Base-by-base conservation (phyloP, 2,888 invertebrate genomes). In the Carcina quercana region DNA sequence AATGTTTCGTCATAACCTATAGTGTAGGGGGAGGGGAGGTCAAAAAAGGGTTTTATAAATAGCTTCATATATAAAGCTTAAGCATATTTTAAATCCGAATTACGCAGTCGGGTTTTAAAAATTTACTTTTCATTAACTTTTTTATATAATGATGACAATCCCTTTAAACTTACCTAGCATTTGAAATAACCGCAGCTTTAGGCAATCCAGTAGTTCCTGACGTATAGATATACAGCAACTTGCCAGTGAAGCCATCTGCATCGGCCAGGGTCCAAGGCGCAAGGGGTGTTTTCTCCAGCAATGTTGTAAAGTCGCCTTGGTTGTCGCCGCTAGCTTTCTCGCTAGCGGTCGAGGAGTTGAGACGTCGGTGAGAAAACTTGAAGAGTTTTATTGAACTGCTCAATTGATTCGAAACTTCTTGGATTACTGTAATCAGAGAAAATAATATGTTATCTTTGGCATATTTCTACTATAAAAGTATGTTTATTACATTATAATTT, bases 171-270 rank as follows among this genome's bases (percentile, higher is more conserved):
- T 63, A 96, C 95, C 97, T 91, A 26, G 95, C 92, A 71, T 96
- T 95, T 10, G 94, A 95, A 50, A 99, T 97, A 29, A 98, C 94
- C 12, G 98, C 98, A 20, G 98, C 98, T 71, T 98, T 99, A 0
- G 98, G 98, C 38, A 98, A 74, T 5, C 99, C 99, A 1, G 99
- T 99, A 1, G 99, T 99, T 7, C 99, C 99, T 21, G 97, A 98
- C 0, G 99, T 99, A 74, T 96, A 99, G 59, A 99, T 97, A 65
- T 97, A 98, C 32, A 98, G 86, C 12, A 98, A 80, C 59, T 90
- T 90, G 53, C 95, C 95, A 37, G 89, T 87, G 67, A 93, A 92
- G 32, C 88, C 88, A 1, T 87, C 72, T 34, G 86, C 89, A n/a
- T 87, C 84, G 5, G 86, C 80, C 22, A 87, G 61, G 32, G 85